Conservation (phyloP, 2,888 invertebrate genomes). For the Megaustenia siamemsis region DNA sequence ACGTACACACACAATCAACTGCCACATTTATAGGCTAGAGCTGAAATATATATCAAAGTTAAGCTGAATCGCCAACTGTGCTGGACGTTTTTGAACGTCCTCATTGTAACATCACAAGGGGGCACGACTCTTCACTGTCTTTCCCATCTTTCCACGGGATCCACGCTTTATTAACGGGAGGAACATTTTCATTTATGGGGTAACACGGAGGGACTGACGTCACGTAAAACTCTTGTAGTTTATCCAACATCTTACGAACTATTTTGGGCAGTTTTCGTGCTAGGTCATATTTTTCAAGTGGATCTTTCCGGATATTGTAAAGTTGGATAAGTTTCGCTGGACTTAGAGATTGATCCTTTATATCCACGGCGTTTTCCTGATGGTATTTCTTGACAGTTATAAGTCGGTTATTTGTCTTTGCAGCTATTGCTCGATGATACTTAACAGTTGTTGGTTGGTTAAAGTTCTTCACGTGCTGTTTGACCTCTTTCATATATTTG, state of each 20-base stretch:
- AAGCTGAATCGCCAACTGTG: too few species aligned
- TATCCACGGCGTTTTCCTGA: background rate
- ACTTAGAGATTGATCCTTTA: background rate
- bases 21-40: too few species aligned
- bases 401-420: too few species aligned
- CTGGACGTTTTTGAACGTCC: too few species aligned
- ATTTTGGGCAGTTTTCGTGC: background rate
- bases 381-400: too few species aligned
- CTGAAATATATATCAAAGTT: too few species aligned
- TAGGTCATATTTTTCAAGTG: constrained; percentile 15
- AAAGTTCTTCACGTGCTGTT: too few species aligned
- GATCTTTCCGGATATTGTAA: constrained; percentile 30
- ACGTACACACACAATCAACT: too few species aligned
- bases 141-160: constrained; percentile 35
- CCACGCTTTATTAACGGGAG: constrained; percentile 17
- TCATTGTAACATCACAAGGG: background rate
- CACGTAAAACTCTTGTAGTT: constrained; percentile 19
- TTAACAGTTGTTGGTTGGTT: too few species aligned
- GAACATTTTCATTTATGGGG: background rate
- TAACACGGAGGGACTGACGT: constrained; percentile 11
- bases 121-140: constrained; percentile 1
- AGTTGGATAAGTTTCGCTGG: background rate
- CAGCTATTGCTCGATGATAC: too few species aligned
- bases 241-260: constrained; percentile 19
- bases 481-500: background rate